Percentiles rank a stretch among this genome's conserved stretches.
phyloP scores from a whole-genome alignment of 1,140 invertebrate species.

The Lepidurus couesii region DNA sequence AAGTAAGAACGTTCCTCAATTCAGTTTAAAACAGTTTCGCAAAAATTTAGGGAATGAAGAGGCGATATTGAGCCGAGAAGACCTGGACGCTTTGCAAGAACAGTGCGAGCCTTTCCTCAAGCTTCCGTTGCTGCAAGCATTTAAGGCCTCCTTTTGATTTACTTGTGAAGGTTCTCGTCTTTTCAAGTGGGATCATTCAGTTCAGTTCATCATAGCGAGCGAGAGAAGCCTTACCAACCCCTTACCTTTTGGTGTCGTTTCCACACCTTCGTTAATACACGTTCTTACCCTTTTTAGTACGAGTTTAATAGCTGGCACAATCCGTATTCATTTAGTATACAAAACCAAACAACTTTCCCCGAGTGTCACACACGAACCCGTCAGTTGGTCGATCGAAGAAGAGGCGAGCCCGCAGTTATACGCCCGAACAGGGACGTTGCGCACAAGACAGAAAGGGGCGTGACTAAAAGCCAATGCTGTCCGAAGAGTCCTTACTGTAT shows the following conservation, averaged over 20 bases:
- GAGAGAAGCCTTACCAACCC: too few relatives aligned
- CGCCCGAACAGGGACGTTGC: not conserved
- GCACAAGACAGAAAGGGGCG: not conserved
- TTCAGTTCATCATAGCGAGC: too few relatives aligned
- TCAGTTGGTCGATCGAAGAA: not conserved
- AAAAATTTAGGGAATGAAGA: not conserved
- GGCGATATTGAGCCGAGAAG: not conserved
- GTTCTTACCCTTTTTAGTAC: too few relatives aligned
- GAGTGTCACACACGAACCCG: not conserved
- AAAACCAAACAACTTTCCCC: not conserved
- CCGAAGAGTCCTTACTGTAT: not conserved
- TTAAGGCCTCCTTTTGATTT: slow-evolving; percentile 23
- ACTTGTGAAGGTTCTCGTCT: not conserved
- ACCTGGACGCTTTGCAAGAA: not conserved
- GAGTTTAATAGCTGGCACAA: not conserved
- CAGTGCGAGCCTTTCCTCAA: slow-evolving; percentile 22
- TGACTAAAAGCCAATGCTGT: not conserved
- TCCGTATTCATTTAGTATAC: not conserved
- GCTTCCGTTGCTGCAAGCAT: not conserved
- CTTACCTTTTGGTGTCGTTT: too few relatives aligned
- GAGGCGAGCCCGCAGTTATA: not conserved
- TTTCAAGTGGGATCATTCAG: too few relatives aligned
- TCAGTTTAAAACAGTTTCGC: too few relatives aligned
- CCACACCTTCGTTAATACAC: too few relatives aligned
- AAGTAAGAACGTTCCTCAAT: too few relatives aligned